These are phyloP conservation scores for Gnathonemus echidnorhynchus DNA, from an alignment of 2,113 vertebrate genomes.

Conservation along the genomic window DNA sequence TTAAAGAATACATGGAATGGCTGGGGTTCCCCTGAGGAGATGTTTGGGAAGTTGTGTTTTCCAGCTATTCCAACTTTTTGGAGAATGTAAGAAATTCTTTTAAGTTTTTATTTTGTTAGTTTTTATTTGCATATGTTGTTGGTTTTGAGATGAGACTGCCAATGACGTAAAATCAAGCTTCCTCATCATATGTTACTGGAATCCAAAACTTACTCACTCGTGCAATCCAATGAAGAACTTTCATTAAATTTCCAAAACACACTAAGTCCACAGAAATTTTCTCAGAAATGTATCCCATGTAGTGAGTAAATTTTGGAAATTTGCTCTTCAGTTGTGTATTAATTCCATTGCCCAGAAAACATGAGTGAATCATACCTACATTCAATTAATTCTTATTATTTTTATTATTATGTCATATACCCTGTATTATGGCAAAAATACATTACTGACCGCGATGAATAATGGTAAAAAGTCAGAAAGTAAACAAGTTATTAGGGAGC, in stretches of 20 bases:
- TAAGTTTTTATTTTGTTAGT: background rate
- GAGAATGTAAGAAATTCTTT: background rate
- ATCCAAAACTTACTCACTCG: background rate
- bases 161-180: background rate
- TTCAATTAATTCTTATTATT: background rate
- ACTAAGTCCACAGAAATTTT: background rate
- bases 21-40: background rate
- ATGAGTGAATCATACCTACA: background rate
- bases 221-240: background rate
- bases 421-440: background rate
- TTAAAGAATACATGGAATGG: background rate
- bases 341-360: background rate
- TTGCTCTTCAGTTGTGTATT: background rate
- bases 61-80: background rate
- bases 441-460: background rate
- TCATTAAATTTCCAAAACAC: background rate
- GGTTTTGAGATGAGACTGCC: background rate
- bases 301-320: background rate
- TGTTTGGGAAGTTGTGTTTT: background rate
- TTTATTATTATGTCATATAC: background rate
- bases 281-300: background rate
- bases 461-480: background rate
- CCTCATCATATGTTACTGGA: background rate
- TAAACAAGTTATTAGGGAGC: background rate
- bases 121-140: background rate